Conservation (phyloP, 2,888 invertebrate species). For the Aplocera efformata region DNA sequence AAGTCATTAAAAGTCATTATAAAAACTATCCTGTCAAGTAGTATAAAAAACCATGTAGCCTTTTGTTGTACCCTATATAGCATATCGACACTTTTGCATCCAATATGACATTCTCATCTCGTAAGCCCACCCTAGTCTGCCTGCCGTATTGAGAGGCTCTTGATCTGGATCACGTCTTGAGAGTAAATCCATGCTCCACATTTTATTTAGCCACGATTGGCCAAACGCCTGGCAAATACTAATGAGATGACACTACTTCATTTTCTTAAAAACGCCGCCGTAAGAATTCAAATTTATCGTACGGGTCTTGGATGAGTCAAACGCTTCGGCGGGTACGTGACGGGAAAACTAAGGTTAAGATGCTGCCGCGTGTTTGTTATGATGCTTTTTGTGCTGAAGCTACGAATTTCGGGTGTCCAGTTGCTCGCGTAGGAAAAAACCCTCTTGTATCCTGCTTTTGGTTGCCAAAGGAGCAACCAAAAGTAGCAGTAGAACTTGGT, state of each 20-base stretch:
- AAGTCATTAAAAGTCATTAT: no score
- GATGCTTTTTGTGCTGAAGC: conserved; percentile 11
- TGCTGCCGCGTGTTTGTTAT: conserved; percentile 17
- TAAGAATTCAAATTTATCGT: conserved; percentile 64
- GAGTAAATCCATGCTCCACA: conserved; percentile 40
- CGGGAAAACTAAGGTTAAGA: conserved; percentile 40
- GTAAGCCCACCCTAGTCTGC: conserved; percentile 12
- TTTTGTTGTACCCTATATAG: no score
- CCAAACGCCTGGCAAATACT: conserved; percentile 36
- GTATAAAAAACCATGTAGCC: no score
- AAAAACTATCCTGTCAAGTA: no score
- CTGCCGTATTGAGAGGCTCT: conserved; percentile 19
- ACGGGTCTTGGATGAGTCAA: conserved; percentile 53
- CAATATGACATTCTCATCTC: no score
- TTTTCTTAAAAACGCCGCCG: conserved; percentile 44
- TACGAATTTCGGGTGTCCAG: not conserved
- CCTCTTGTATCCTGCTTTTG: no score
- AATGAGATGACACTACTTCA: conserved; percentile 38
- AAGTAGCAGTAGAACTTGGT: no score
- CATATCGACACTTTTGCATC: no score
- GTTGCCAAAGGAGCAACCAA: no score
- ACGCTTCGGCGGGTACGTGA: conserved; percentile 58
- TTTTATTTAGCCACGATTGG: conserved; percentile 45
- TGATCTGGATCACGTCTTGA: conserved; percentile 25
- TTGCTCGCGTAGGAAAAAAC: no score